A percentile compares a stretch with the other conserved stretches of the same genome.
These are phyloP conservation scores for Erythrolamprus reginae DNA, from an alignment of 2,113 vertebrate species.

Conservation along the genomic window DNA sequence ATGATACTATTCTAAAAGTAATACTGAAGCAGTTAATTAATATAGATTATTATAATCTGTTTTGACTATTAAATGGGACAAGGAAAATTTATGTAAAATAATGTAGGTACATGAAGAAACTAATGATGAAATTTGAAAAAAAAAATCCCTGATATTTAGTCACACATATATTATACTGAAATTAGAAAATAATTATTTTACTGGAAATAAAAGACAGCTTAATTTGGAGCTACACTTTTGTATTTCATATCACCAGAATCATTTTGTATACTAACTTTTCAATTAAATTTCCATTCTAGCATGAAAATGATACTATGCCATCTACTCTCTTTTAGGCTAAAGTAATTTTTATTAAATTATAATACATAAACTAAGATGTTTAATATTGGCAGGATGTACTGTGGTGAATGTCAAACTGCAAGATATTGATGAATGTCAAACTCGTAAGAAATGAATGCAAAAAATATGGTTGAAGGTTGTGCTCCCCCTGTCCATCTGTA, in stretches of 20 bases:
- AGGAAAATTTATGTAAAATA: slow-evolving; percentile 26
- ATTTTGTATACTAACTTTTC: not conserved
- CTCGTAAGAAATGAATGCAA: not conserved
- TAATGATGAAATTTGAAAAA: slow-evolving; percentile 23
- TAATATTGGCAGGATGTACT: not conserved
- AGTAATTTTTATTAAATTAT: not conserved
- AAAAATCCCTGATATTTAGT: slow-evolving; percentile 25
- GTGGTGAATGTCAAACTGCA: not conserved
- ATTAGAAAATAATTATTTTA: not conserved
- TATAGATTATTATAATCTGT: slow-evolving; percentile 7
- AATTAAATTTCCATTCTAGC: not conserved
- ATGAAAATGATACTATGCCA: not conserved
- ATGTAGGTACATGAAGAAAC: slow-evolving; percentile 4
- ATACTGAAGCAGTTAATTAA: slow-evolving; percentile 19
- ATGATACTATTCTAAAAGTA: slow-evolving; percentile 18
- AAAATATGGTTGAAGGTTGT: not conserved
- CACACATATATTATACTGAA: not conserved
- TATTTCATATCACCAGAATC: not conserved
- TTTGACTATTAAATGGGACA: slow-evolving; percentile 32
- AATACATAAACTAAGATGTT: no score
- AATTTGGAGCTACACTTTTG: not conserved
- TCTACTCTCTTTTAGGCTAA: not conserved
- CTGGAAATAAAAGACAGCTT: not conserved
- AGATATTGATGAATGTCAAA: not conserved
- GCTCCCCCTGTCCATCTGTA: not conserved